Conservation (phyloP, 2,797 vertebrate species). For the Sebastes oblongus region DNA sequence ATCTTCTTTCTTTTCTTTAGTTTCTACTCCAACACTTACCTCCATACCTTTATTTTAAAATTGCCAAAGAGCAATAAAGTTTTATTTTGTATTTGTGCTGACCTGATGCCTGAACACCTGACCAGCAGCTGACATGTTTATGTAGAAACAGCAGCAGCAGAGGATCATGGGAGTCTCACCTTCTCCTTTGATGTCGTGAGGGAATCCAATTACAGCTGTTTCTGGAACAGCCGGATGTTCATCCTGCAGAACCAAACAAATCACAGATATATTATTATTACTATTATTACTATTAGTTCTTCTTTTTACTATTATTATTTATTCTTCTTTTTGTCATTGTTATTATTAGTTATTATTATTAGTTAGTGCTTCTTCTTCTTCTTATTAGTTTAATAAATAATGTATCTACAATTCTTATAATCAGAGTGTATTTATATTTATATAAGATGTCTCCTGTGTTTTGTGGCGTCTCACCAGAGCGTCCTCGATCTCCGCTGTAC, state of each 20-base stretch:
- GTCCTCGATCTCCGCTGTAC: slow-evolving; percentile 93
- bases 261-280: not conserved
- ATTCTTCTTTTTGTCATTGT: no score
- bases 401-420: no score
- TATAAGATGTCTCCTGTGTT: no score
- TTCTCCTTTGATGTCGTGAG: slow-evolving; percentile 93
- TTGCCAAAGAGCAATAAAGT: no score
- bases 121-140: not conserved
- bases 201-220: slow-evolving; percentile 88
- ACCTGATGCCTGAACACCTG: not conserved
- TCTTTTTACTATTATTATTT: not conserved
- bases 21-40: no score
- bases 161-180: slow-evolving; percentile 76
- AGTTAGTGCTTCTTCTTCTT: no score
- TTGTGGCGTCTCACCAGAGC: slow-evolving; percentile 80
- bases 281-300: not conserved
- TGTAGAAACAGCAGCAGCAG: not conserved
- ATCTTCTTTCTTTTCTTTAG: no score
- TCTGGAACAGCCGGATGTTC: slow-evolving; percentile 91
- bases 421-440: no score
- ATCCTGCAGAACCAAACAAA: slow-evolving; percentile 72
- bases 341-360: no score
- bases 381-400: no score
- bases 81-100: no score
- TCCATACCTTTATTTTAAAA: no score